These are phyloP conservation scores for Anabas testudineus DNA, from an alignment of 2,797 vertebrate genomes.

Conservation along the genomic window DNA sequence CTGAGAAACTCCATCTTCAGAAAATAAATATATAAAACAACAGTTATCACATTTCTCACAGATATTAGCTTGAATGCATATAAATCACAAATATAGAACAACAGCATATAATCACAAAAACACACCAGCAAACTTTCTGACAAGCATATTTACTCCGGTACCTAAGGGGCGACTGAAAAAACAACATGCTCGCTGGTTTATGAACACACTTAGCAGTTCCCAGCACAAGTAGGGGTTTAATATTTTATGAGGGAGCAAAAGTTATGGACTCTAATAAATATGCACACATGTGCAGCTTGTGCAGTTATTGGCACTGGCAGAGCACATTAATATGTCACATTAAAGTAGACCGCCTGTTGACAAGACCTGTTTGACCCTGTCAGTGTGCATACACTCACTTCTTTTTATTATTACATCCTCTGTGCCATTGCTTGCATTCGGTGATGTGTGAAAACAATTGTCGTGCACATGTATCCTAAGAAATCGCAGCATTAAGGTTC, in stretches of 20 bases:
- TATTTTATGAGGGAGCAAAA: slow-evolving; percentile 80
- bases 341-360: slow-evolving; percentile 83
- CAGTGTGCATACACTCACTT: slow-evolving; percentile 39
- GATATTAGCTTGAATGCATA: slow-evolving; percentile 12
- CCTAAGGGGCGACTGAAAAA: slow-evolving; percentile 38
- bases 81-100: slow-evolving; percentile 4
- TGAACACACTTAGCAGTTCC: slow-evolving; percentile 75
- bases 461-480: slow-evolving; percentile 23
- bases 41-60: slow-evolving; percentile 13
- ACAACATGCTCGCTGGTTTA: slow-evolving; percentile 66
- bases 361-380: slow-evolving; percentile 82
- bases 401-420: slow-evolving; percentile 16
- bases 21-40: background rate
- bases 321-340: slow-evolving; percentile 85
- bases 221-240: slow-evolving; percentile 69
- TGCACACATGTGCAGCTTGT: slow-evolving; percentile 81
- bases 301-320: slow-evolving; percentile 82
- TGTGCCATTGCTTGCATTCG: background rate
- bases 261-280: slow-evolving; percentile 83
- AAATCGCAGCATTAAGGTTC: slow-evolving; percentile 25
- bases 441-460: slow-evolving; percentile 37
- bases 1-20: background rate
- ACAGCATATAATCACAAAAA: slow-evolving; percentile 11
- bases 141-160: slow-evolving; percentile 51
- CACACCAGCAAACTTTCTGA: slow-evolving; percentile 4